phyloP scores from a whole-genome alignment of 2,888 invertebrate species.

The Arrhopalites spinosus region DNA sequence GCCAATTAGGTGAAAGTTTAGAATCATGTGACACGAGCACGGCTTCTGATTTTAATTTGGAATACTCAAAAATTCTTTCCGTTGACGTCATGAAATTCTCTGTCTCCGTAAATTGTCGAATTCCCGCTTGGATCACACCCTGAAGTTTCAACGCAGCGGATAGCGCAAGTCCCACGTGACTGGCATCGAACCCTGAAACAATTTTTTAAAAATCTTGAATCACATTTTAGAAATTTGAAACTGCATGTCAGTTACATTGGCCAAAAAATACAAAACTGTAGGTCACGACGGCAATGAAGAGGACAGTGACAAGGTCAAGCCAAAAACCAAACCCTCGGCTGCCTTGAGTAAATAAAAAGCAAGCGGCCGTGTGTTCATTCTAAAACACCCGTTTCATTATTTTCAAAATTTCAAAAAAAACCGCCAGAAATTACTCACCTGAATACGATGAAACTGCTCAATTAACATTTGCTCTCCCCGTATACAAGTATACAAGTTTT shows the following conservation, averaged over 20 bases:
- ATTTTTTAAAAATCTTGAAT: not conserved
- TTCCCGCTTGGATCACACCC: conserved; percentile 28
- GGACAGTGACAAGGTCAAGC: conserved; percentile 84
- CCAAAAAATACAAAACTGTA: conserved; percentile 72
- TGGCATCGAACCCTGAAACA: conserved; percentile 34
- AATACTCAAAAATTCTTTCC: conserved; percentile 49
- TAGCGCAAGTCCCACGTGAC: conserved; percentile 50
- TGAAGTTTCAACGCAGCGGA: conserved; percentile 39
- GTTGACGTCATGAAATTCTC: conserved; percentile 51
- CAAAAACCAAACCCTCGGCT: conserved; percentile 93
- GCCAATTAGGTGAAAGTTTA: conserved; percentile 46
- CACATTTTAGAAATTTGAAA: not conserved
- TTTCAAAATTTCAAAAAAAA: no score
- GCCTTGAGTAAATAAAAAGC: conserved; percentile 86
- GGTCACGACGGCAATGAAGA: conserved; percentile 84
- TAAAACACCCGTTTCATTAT: conserved; percentile 1
- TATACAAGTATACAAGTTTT: no score
- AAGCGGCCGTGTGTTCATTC: conserved; percentile 79
- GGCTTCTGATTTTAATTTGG: conserved; percentile 48
- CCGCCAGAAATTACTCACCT: no score
- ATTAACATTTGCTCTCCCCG: no score
- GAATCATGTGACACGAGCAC: conserved; percentile 40
- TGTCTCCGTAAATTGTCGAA: conserved; percentile 49
- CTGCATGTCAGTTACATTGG: no score
- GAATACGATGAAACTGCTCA: no score